phyloP scores from a whole-genome alignment of 2,113 vertebrate genomes.

The Syngnathus floridae region DNA sequence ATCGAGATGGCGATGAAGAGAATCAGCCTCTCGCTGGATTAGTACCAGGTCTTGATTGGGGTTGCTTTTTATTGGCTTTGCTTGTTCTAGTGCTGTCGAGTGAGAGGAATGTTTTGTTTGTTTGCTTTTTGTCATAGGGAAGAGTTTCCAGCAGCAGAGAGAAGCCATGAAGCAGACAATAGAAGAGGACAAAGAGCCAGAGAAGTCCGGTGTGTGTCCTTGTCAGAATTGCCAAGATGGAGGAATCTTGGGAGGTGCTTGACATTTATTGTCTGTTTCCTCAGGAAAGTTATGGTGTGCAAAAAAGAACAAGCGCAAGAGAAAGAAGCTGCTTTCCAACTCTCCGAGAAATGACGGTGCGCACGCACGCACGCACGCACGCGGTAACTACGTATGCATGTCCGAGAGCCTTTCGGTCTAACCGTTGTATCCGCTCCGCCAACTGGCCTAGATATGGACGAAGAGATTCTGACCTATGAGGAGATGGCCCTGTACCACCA shows the following conservation, averaged over 20 bases:
- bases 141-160: conserved; percentile 97
- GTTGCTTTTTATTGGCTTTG: not conserved
- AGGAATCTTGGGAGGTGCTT: not conserved
- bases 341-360: conserved; percentile 90
- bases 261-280: not conserved
- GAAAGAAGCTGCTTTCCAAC: conserved; percentile 93
- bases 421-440: not conserved
- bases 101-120: not conserved
- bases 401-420: too few species aligned
- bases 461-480: conserved; percentile 95
- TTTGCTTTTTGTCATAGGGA: conserved; percentile 68
- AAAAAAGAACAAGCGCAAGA: conserved; percentile 98
- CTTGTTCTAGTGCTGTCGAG: not conserved
- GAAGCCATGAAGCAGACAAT: conserved; percentile 99
- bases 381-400: too few species aligned
- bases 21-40: conserved; percentile 95
- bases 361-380: too few species aligned
- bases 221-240: not conserved
- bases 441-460: conserved; percentile 79
- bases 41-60: conserved; percentile 80
- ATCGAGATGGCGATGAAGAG: conserved; percentile 95
- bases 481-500: conserved; percentile 99
- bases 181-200: conserved; percentile 97
- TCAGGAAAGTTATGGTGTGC: conserved; percentile 97
- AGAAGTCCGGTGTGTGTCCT: conserved; percentile 82